A percentile compares a stretch with the other conserved stretches of the same genome.
Conservation (phyloP, 2,888 invertebrate species). For the Xylota sylvarum region DNA sequence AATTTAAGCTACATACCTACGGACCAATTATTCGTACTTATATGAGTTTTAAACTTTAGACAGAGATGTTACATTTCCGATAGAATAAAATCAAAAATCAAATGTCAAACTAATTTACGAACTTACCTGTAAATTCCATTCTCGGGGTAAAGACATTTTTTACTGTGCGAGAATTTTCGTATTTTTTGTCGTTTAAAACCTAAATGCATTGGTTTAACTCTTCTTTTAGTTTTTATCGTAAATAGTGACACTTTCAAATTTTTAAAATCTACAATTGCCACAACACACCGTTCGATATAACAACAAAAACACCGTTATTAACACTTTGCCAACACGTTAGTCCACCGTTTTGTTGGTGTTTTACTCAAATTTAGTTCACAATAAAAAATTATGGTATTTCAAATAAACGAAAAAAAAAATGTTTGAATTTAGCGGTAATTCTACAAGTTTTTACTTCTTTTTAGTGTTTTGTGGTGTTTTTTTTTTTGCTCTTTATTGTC, state of each 20-base stretch:
- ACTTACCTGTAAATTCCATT: slow-evolving; percentile 84
- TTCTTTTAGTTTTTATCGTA: slow-evolving; percentile 79
- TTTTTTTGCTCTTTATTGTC: slow-evolving; percentile 24
- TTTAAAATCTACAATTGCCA: slow-evolving; percentile 49
- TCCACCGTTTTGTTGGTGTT: not conserved
- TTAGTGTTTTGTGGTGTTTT: slow-evolving; percentile 2
- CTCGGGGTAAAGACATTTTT: slow-evolving; percentile 85
- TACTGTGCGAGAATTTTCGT: slow-evolving; percentile 85
- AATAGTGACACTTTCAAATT: slow-evolving; percentile 71
- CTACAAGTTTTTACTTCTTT: not conserved
- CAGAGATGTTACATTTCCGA: too few relatives aligned
- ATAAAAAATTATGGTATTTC: slow-evolving; percentile 6
- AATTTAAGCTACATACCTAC: too few relatives aligned
- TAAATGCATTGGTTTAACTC: slow-evolving; percentile 86
- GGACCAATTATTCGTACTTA: too few relatives aligned
- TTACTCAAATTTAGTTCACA: not conserved
- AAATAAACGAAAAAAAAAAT: slow-evolving; percentile 32
- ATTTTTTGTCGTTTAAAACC: slow-evolving; percentile 85
- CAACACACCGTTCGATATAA: slow-evolving; percentile 42
- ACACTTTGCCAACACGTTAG: slow-evolving; percentile 9
- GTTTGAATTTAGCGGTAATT: not conserved
- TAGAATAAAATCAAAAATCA: not conserved
- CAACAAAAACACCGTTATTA: slow-evolving; percentile 42
- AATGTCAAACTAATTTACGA: not conserved
- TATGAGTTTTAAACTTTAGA: too few relatives aligned